These are phyloP conservation scores for Chrysolophus pictus DNA, from an alignment of 2,797 vertebrate genomes.

Conservation along the genomic window DNA sequence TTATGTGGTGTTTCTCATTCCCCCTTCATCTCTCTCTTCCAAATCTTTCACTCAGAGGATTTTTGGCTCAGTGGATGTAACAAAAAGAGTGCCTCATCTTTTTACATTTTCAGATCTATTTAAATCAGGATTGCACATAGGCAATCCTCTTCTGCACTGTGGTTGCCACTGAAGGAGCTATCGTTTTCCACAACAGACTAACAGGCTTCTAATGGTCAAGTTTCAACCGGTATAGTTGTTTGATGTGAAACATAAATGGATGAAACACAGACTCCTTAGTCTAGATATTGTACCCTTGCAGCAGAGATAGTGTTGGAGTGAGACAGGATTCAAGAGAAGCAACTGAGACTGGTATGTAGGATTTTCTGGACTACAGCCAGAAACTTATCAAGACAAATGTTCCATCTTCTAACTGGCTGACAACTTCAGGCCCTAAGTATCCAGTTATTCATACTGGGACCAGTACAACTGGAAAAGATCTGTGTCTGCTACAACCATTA, in stretches of 20 bases:
- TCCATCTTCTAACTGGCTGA: slow-evolving; percentile 15
- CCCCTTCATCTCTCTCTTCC: neutral
- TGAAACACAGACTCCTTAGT: neutral
- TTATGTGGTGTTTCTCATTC: neutral
- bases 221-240: neutral
- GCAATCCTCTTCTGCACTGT: neutral
- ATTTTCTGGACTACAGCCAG: slow-evolving; percentile 40
- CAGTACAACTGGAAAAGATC: neutral
- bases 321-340: slow-evolving; percentile 34
- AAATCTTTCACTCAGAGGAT: neutral
- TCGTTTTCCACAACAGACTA: neutral
- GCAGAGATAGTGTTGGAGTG: neutral
- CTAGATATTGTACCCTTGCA: neutral
- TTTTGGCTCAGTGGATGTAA: neutral
- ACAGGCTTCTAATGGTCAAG: neutral
- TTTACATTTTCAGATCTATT: neutral
- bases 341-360: slow-evolving; percentile 25
- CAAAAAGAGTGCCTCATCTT: neutral
- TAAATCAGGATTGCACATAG: neutral
- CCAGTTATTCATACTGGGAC: neutral
- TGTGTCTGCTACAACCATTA: neutral
- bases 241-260: slow-evolving; percentile 14
- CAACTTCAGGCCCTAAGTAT: neutral
- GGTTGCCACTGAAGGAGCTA: neutral
- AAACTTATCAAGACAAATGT: neutral